Conservation (phyloP, 2,113 vertebrate species). For the Vombatus ursinus region DNA sequence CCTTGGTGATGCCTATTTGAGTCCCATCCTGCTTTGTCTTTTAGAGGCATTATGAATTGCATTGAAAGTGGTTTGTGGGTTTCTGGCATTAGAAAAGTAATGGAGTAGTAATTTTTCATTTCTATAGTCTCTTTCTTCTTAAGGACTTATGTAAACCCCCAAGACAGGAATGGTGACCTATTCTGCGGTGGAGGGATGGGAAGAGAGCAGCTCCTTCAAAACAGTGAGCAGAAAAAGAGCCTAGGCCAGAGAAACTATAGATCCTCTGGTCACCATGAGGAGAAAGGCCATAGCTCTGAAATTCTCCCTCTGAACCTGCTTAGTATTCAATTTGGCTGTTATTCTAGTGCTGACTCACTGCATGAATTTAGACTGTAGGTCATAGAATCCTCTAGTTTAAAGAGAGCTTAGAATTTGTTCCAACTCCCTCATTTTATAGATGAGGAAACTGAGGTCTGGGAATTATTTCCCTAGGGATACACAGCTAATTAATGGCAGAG, state of each 20-base stretch:
- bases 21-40: background rate
- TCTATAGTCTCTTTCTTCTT: background rate
- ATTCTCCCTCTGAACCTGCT: background rate
- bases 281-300: background rate
- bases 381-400: background rate
- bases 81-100: background rate
- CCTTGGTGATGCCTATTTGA: background rate
- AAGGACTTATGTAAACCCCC: background rate
- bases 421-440: background rate
- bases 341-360: background rate
- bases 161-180: background rate
- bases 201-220: background rate
- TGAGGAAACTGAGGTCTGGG: background rate
- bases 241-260: too few species aligned
- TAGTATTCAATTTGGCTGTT: background rate
- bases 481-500: background rate
- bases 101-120: background rate
- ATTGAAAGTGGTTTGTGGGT: background rate
- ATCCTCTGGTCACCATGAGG: too few species aligned
- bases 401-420: background rate
- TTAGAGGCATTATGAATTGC: background rate
- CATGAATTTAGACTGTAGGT: background rate
- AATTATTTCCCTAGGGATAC: background rate
- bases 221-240: background rate
- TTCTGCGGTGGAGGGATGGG: background rate